Conservation (phyloP, 2,113 vertebrate genomes). For the Daboia siamensis region DNA sequence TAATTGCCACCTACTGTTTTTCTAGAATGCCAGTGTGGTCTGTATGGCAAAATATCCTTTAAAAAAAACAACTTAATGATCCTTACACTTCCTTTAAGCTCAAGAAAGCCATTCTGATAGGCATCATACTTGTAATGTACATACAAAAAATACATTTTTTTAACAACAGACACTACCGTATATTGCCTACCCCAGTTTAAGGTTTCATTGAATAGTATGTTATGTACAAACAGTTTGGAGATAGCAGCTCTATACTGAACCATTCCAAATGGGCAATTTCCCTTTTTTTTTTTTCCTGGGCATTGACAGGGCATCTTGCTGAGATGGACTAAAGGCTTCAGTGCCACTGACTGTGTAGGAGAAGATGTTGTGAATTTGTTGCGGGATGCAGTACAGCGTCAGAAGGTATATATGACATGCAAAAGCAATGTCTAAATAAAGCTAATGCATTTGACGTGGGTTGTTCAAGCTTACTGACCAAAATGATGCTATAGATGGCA, state of each 20-base stretch:
- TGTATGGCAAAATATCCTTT: neutral
- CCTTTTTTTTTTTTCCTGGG: neutral
- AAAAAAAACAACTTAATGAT: neutral
- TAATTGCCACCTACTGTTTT: neutral
- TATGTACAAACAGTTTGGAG: neutral
- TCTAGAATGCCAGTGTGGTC: neutral
- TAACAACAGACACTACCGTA: neutral
- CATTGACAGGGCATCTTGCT: conserved; percentile 71
- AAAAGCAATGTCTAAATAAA: neutral
- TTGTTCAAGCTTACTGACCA: neutral
- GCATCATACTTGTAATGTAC: neutral
- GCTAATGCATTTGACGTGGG: neutral
- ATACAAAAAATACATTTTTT: neutral
- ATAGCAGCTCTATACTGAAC: neutral
- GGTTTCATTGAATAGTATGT: neutral
- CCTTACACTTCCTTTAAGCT: neutral
- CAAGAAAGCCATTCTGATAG: neutral
- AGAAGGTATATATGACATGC: conserved; percentile 58
- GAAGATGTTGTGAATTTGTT: conserved; percentile 69
- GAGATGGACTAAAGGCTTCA: conserved; percentile 80
- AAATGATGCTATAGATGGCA: neutral
- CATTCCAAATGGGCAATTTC: fast-evolving
- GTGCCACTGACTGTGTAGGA: conserved; percentile 63
- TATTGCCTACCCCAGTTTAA: neutral
- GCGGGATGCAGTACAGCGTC: conserved; percentile 66